phyloP scores from a whole-genome alignment of 23 tunicate species.

The Trididemnum nubilum region DNA sequence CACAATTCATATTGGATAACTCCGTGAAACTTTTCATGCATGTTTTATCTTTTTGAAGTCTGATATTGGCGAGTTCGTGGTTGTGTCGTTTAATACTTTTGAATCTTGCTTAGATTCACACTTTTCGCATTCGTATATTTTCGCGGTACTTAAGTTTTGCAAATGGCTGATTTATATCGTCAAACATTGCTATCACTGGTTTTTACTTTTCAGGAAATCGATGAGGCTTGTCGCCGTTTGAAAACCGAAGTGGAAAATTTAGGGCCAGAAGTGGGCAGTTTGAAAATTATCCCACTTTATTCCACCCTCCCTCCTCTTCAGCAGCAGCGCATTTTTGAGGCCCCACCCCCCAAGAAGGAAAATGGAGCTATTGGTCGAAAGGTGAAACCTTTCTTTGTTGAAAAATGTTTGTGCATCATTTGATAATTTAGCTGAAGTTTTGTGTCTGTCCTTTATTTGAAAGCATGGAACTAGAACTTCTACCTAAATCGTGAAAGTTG shows the following conservation, averaged over 20 bases:
- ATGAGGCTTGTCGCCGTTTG: conserved; percentile 94
- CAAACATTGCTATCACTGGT: not conserved
- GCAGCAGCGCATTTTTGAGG: conserved; percentile 88
- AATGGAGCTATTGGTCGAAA: conserved; percentile 96
- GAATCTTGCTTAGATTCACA: no score
- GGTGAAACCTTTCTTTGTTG: no score
- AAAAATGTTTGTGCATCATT: not conserved
- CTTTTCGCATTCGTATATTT: no score
- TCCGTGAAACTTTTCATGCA: no score
- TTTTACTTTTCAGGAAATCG: conserved; percentile 72
- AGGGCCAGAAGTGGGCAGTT: conserved; percentile 89
- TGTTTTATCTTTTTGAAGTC: no score
- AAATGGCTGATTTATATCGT: no score
- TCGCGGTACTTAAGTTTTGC: no score
- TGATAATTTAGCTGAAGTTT: not conserved
- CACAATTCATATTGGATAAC: no score
- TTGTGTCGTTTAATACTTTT: no score
- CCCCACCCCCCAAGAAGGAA: conserved; percentile 81
- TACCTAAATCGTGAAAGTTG: no score
- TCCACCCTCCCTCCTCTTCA: conserved; percentile 92
- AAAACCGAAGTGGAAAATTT: conserved; percentile 86
- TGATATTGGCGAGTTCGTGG: no score
- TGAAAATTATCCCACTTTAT: conserved; percentile 89
- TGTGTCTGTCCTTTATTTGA: not conserved
- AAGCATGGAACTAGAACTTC: no score